phyloP scores from a whole-genome alignment of 2,888 invertebrate genomes.

The Nephrocerus scutellatus region DNA sequence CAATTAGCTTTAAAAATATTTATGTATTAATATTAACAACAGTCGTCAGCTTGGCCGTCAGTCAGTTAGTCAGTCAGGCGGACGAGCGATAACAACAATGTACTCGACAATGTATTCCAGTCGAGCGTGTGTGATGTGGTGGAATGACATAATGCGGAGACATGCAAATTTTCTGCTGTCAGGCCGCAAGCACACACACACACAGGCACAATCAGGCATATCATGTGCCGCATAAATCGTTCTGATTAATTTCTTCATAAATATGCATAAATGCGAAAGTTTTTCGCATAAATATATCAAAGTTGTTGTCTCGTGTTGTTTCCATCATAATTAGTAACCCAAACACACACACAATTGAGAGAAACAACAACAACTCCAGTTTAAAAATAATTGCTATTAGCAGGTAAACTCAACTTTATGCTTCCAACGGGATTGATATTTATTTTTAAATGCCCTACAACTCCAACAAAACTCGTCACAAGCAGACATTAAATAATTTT shows the following conservation, averaged over 20 bases:
- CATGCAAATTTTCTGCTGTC: conserved; percentile 23
- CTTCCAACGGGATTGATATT: conserved; percentile 4
- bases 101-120: too few species aligned
- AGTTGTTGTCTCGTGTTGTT: background rate
- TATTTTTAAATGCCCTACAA: too few species aligned
- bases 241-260: too few species aligned
- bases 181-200: background rate
- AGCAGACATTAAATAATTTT: too few species aligned
- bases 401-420: background rate
- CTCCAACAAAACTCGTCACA: too few species aligned
- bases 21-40: too few species aligned
- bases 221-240: conserved; percentile 23
- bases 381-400: conserved; percentile 2
- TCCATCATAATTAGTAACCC: background rate
- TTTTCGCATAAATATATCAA: conserved; percentile 6
- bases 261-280: conserved; percentile 29
- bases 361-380: conserved; percentile 1
- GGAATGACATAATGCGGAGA: conserved; percentile 27
- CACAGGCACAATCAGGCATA: conserved; percentile 5
- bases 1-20: too few species aligned
- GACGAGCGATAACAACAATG: too few species aligned
- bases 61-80: too few species aligned
- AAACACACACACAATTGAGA: background rate
- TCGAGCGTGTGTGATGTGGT: too few species aligned
- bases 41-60: too few species aligned